A percentile compares a stretch with the other conserved stretches of the same genome.
phyloP scores from a whole-genome alignment of 2,113 vertebrate genomes.

The Fulica atra region DNA sequence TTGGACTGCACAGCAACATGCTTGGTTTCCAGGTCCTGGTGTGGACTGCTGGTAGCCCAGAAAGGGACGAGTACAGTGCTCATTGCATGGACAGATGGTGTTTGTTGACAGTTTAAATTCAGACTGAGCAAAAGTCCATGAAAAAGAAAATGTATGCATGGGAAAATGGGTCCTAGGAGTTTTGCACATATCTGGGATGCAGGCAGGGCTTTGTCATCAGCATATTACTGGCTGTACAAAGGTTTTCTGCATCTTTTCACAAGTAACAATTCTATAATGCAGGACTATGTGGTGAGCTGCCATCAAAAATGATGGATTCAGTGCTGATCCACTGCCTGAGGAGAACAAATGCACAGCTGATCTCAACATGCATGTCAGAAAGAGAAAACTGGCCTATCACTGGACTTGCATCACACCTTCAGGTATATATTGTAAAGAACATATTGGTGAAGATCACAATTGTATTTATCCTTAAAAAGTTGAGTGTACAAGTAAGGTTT shows the following conservation, averaged over 20 bases:
- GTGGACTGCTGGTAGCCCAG: not conserved
- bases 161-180: not conserved
- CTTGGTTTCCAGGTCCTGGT: not conserved
- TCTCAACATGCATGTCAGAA: not conserved
- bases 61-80: not conserved
- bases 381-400: not conserved
- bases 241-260: not conserved
- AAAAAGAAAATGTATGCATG: not conserved
- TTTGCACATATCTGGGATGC: not conserved
- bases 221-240: not conserved
- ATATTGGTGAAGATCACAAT: not conserved
- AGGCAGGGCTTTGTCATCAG: not conserved
- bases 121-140: not conserved
- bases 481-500: not conserved
- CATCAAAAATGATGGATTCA: not conserved
- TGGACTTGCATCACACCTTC: not conserved
- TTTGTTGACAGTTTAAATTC: not conserved
- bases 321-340: not conserved
- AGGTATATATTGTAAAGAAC: not conserved
- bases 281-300: not conserved
- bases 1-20: not conserved
- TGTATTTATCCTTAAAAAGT: not conserved
- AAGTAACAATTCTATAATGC: not conserved
- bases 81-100: not conserved
- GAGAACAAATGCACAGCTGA: accelerated